Conservation (phyloP, 2,888 invertebrate species). For the Hirtodrosophila confusa region DNA sequence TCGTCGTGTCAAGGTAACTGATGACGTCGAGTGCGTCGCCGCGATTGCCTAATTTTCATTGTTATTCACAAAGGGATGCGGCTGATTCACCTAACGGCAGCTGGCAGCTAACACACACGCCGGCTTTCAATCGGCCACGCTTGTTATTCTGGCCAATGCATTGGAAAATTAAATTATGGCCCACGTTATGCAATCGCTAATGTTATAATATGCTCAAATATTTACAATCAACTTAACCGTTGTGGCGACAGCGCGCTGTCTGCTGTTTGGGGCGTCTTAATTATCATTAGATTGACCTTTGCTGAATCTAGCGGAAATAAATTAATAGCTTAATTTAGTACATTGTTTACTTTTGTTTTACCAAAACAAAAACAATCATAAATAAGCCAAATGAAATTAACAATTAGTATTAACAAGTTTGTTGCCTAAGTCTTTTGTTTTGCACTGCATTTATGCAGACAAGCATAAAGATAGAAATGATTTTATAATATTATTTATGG, state of each 20-base stretch:
- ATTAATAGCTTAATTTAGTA: constrained; percentile 29
- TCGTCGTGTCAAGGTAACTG: constrained; percentile 81
- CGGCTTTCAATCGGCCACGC: constrained; percentile 29
- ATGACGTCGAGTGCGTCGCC: constrained; percentile 74
- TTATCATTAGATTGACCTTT: constrained; percentile 57
- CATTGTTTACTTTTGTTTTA: constrained; percentile 32
- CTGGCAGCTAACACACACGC: constrained; percentile 4
- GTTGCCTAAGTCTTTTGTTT: constrained; percentile 64
- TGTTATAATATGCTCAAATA: constrained; percentile 59
- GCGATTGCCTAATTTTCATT: constrained; percentile 77
- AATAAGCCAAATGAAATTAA: constrained; percentile 1
- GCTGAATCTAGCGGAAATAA: constrained; percentile 56
- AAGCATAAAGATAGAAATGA: constrained; percentile 4
- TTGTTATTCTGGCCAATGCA: constrained; percentile 77
- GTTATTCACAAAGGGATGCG: constrained; percentile 75
- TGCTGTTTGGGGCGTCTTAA: constrained; percentile 11
- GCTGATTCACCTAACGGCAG: constrained; percentile 53
- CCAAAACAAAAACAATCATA: constrained; percentile 1
- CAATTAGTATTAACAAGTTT: constrained; percentile 37
- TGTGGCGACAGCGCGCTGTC: constrained; percentile 4
- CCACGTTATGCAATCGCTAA: constrained; percentile 70
- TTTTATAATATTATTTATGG: neutral
- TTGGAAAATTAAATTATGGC: constrained; percentile 77
- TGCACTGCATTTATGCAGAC: neutral
- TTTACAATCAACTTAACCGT: constrained; percentile 23